Base-by-base conservation (phyloP, 2,113 vertebrate genomes). In the Semnornis frantzii region DNA sequence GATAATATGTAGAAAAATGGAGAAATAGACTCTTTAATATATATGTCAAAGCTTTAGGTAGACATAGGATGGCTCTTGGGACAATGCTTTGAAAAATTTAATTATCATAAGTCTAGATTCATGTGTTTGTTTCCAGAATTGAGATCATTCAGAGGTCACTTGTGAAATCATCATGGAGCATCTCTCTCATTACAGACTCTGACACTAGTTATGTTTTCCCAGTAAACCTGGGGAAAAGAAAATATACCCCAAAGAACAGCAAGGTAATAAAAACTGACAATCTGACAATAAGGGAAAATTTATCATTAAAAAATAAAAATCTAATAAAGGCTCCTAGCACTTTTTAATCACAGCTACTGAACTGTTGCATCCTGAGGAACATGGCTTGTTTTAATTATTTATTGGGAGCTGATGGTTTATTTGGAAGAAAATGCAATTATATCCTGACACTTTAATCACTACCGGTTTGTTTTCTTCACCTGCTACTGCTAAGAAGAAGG, bases 341-440 rank as follows among this genome's bases (percentile, higher is more conserved):
- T 90, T 96, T 94, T 97, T 96, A 97, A 97, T 97, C 94, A 97
- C 70, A 93, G 80, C 71, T 90, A 95, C 81, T 82, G 86, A 97
- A 94, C 84, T 71, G 69, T 52, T 96, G 58, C 82, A 94, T 94
- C 89, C 89, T 93, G 82, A 97, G 71, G 89, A 96, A 92, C 79
- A 92, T 44, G 85, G 54, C 58, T 95, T 94, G 72, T 77, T 97
- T 97, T 97, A 97, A 97, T 97, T 97, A 97, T 97, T 97, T 95
- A 97, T 81, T 89, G 76, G 57, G 69, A 95, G 74, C 54, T 97
- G 86, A 95, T 86, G 81, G 89, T 96, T 97, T 97, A 96, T 95
- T 96, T 94, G 80, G 90, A 96, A 95, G 82, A 92, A 95, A 97
- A 95, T 79, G 72, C 87, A 97, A 97, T 97, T 97, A 96, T 93